Evolutionary conservation across 2,888 invertebrate species (phyloP).

Genomic region (Apamea crenata): DNA sequence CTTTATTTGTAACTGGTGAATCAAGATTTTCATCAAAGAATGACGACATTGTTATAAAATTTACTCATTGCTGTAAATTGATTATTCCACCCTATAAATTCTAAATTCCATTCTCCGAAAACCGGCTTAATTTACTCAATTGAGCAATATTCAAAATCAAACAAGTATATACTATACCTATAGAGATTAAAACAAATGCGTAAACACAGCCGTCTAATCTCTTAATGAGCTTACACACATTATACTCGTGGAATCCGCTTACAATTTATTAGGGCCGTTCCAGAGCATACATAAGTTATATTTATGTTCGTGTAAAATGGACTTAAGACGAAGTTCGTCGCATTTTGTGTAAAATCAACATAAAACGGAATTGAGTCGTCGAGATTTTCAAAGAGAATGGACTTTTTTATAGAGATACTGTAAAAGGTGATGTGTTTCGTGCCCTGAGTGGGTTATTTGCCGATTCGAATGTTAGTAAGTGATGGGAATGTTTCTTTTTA

Average conservation of each 20-base stretch:
- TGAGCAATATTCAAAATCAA: slow-evolving; percentile 23
- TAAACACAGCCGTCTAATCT: slow-evolving; percentile 59
- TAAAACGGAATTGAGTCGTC: slow-evolving; percentile 60
- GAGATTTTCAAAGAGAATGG: slow-evolving; percentile 59
- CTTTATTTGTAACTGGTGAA: background rate
- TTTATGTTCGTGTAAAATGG: slow-evolving; percentile 52
- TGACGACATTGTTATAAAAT: no score
- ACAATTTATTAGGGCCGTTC: slow-evolving; percentile 65
- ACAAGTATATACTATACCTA: slow-evolving; percentile 17
- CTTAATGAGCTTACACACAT: slow-evolving; percentile 66
- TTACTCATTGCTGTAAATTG: background rate
- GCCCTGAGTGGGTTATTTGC: slow-evolving; percentile 18
- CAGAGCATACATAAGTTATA: slow-evolving; percentile 56
- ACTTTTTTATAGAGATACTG: slow-evolving; percentile 55
- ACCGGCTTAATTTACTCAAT: slow-evolving; percentile 23
- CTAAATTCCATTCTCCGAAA: background rate
- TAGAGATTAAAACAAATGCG: slow-evolving; percentile 49
- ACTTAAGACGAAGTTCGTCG: slow-evolving; percentile 55
- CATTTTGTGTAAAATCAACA: slow-evolving; percentile 52
- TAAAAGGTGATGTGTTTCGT: slow-evolving; percentile 55
- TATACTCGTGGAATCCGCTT: slow-evolving; percentile 61
- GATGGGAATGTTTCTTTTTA: background rate
- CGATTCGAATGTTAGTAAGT: slow-evolving; percentile 1
- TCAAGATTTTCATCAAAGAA: background rate
- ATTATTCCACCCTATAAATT: background rate